Base-by-base conservation (phyloP, 2,797 vertebrate genomes). In the Alcedo atthis region DNA sequence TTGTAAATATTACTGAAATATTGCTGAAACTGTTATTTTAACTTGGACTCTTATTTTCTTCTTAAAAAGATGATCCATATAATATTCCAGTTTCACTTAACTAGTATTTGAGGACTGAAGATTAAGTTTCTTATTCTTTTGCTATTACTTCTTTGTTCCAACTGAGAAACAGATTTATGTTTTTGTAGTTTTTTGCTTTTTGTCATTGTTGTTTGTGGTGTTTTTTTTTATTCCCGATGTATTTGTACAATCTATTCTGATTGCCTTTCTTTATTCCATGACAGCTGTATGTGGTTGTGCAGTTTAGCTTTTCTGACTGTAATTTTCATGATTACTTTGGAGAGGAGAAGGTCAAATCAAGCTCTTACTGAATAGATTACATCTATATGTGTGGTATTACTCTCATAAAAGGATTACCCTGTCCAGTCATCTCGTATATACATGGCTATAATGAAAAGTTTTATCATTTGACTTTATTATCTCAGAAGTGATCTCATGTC, bases 391-490 rank as follows among this genome's bases (percentile, higher is more conserved):
- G 21, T 71, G 53, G 22, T 32, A 22, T 76, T 91, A n/a, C 12
- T 58, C n/a, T 35, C 35, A 24, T 82, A 12, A 64, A 84, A 70
- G 16, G 15, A 67, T 85, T 85, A 61, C 43, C 9, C 32, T 58
- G 25, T 81, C 70, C 54, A 69, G 26, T 61, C 28, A 55, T 69
- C 53, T 81, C 85, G 76, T 90, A 73, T 57, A 53, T 57, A 55
- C 19, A 20, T 40, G 16, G 11, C 17, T 81, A 45, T 74, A 90
- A 75, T 42, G 28, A 79, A 64, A 90, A 88, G 13, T 43, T 77
- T 86, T 85, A 49, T 81, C 45, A 51, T 79, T 85, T 89, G 79
- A 80, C 71, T 87, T 92, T 35, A 71, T 82, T 46, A 48, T 33
- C 40, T 90, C 64, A 30, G 63, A 83, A 49, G 75, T 88, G 80